Base-by-base conservation (phyloP, 2,797 vertebrate genomes). In the Champsocephalus gunnari region DNA sequence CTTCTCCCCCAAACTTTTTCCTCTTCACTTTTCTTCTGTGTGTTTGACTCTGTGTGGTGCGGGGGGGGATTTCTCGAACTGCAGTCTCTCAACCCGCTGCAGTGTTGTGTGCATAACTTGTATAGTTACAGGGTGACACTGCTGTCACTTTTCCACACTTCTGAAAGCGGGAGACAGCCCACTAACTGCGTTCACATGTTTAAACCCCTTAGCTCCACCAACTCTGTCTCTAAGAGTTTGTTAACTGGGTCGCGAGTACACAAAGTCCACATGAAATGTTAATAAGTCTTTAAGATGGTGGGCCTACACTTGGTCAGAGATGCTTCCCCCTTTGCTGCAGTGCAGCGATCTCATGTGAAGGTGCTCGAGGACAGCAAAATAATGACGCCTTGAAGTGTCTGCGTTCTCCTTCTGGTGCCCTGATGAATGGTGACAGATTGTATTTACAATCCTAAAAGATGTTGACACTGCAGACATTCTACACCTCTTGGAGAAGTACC, bases 361-460 rank as follows among this genome's bases (percentile, higher is more conserved):
- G 70, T 71, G 60, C 64, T 79, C 55, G 66, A 88, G 76, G 80
- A 78, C 64, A 34, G 66, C 24, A n/a, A 86, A 86, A 86, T 87
- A 85, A 91, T 86, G 73, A 89, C 75, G 82, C 87, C 89, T 91
- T 84, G 83, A 90, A 78, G 81, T 79, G 81, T 72, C 77, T 84
- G 87, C 38, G 44, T 85, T 89, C 81, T 85, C 70, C 68, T 62
- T 80, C 75, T 83, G 55, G 69, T 78, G 69, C 79, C 58, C 66
- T 87, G 89, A 92, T 92, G 85, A 87, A 91, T 87, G 83, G 73
- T 89, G 91, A 91, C 91, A 90, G 86, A 53, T 77, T 80, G 73
- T 89, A 90, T 93, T 94, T 93, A 90, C 90, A 88, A 70, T 85
- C 85, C 79, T 75, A 76, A 90, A 89, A 92, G 83, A 78, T 80